Base-by-base conservation (phyloP, 1,140 invertebrate species). In the Alviniconcha marisindica region DNA sequence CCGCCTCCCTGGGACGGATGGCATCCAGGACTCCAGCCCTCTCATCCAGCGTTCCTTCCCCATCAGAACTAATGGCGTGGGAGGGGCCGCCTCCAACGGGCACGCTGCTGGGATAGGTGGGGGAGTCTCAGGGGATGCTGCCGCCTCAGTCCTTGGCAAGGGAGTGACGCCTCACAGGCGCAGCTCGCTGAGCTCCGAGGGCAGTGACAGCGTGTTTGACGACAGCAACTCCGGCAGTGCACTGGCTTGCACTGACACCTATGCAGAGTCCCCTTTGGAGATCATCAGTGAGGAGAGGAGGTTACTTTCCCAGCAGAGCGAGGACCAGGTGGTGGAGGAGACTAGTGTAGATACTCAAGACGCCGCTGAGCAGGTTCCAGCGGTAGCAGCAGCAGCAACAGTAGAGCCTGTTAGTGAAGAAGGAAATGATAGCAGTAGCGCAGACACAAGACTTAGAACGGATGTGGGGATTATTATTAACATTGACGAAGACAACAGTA, bases 131-230 rank as follows among this genome's bases (percentile, higher is more conserved):
- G 28, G 28, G 12, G 38, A 63, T 24, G 14, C 4, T 21, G 10
- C 4, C 21, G 2, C 42, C 73, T 14, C 42, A 76, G 44, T 38
- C 44, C n/a, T 24, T 21, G 1, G 10, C 2, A 51, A 18, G 24
- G 38, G 28, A 36, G 42, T 28, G 42, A 15, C 40, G 4, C 44
- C 42, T n/a, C 38, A 51, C 40, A 48, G 73, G 31, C 38, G 10
- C 31, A 76, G 44, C 18, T 76, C 24, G 1, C 42, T 1, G 24
- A 78, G 60, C 36, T 83, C 82, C 18, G 54, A 40, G 33, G 82
- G 82, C n/a, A 83, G 76, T 80, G 82, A 83, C 51, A 77, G 56
- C n/a, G 82, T 83, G 42, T 83, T 83, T 73, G 82, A 79, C 28
- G 69, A 83, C 31, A n/a, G 60, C 14, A 10, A 2, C 36, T 28